phyloP scores from a whole-genome alignment of 2,113 vertebrate species.

The Catagonus wagneri region DNA sequence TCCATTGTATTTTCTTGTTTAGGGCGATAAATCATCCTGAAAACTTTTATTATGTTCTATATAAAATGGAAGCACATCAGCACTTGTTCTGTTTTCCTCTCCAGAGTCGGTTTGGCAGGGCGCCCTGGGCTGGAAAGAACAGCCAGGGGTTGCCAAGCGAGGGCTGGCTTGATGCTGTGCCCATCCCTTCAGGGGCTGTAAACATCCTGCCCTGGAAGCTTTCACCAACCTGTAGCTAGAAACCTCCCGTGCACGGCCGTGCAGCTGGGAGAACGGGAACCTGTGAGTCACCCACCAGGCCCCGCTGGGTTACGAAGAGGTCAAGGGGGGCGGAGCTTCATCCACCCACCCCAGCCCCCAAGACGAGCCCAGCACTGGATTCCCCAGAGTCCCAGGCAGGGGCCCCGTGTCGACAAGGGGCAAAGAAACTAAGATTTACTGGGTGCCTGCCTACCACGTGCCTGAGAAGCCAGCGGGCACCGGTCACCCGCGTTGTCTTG shows the following conservation, averaged over 20 bases:
- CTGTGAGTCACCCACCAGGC: slow-evolving; percentile 37
- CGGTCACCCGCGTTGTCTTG: fast-evolving
- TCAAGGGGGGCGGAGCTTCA: not conserved
- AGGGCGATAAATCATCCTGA: slow-evolving; percentile 78
- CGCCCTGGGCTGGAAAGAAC: slow-evolving; percentile 70
- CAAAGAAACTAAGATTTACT: not conserved
- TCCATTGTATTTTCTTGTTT: slow-evolving; percentile 76
- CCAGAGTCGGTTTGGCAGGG: slow-evolving; percentile 64
- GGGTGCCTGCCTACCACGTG: not conserved
- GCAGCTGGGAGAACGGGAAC: slow-evolving; percentile 39
- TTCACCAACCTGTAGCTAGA: slow-evolving; percentile 73
- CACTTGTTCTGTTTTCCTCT: slow-evolving; percentile 64
- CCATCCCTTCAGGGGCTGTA: slow-evolving; percentile 71
- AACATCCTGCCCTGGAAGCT: slow-evolving; percentile 78
- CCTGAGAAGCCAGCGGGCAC: fast-evolving
- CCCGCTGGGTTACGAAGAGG: not conserved
- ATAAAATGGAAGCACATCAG: slow-evolving; percentile 74
- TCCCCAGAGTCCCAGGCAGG: not conserved
- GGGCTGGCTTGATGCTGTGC: slow-evolving; percentile 71
- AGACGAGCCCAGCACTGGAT: not conserved
- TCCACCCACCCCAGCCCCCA: not conserved
- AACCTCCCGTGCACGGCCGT: not conserved
- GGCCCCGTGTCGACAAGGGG: not conserved
- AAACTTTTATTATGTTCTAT: slow-evolving; percentile 65
- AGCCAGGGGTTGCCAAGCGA: slow-evolving; percentile 77